Evolutionary conservation across 2,888 invertebrate genomes (phyloP), one percentile per base, ranked within the genome.

Genomic region (Synergus laeviventris): DNA sequence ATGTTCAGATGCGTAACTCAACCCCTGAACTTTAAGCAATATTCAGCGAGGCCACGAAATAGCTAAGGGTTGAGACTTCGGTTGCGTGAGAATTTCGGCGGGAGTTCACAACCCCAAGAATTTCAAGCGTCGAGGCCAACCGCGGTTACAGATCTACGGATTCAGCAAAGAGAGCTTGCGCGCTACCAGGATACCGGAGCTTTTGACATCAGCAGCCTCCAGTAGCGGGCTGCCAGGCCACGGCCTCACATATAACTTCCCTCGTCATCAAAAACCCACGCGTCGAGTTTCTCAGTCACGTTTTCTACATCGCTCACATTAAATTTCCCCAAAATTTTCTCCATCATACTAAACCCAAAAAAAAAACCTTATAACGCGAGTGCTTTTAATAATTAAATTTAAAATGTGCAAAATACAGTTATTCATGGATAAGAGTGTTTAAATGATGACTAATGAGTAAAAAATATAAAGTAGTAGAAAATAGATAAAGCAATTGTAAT

Each of bases 131-230:
- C 14, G 45, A 49, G 66, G 45, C 31, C 45, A 66, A 66, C 42
- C 45, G 45, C 66, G 42, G 24, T 16, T 24, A 66, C 66, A 21
- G 45, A 66, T 66, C 66, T 24, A 66, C 66, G 42, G 45, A 66
- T 66, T 45, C 31, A n/a, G 49, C 49, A 70, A 74, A 60, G 74
- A 59, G 73, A 76, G 76, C 76, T 76, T 76, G 76, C 76, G 76
- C 76, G 61, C 24, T 18, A 12, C 39, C 61, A 60, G 45, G n/a
- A 62, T n/a, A 61, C 73, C 60, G 39, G 73, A 76, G 42, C 73
- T 54, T 61, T 56, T 39, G 42, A 14, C 38, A 73, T 16, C 60
- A 59, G 73, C 76, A 76, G 73, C 76, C 54, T 73, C 73, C 76
- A 76, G 76, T 76, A 36, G 76, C 73, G 73, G 73, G 62, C 76